Evolutionary conservation across 2,888 invertebrate genomes (phyloP), one percentile per base, ranked within the genome.

Genomic region (Pandemis heparana): DNA sequence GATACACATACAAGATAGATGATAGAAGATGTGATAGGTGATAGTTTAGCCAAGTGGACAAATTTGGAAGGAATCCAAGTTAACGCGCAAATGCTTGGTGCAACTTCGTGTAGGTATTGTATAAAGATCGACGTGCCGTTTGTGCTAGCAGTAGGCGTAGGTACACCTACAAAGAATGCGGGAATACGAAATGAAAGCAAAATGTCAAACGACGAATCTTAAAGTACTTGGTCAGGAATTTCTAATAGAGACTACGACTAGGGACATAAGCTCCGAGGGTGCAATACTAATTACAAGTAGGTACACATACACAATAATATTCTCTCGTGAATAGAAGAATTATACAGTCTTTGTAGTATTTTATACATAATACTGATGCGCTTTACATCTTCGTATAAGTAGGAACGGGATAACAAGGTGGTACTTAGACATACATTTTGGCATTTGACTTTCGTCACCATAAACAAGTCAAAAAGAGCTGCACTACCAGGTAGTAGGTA

Each of bases 191-290:
- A 61, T 10, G 7, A 53, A 51, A 65, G 72, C 51, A 32, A 63
- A 64, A 80, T 84, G 85, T 77, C 82, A 87, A 85, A 88, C 85
- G 86, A 87, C 83, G 88, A 89, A 86, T 88, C 94, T 94, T 94
- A 94, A 85, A 90, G 84, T 94, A 94, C 88, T 94, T 94, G 94
- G 94, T 94, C 94, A 88, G 92, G 94, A 91, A 87, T 86, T 85
- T 89, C 93, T 92, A 92, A 89, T 87, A 93, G 92, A 92, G 82
- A 88, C 91, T 93, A 89, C 82, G 80, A 86, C 90, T 93, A 92
- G 81, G 89, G 92, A 92, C 91, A 89, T 92, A 92, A 94, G 94
- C 94, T 94, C 94, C 87, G 83, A 91, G 89, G 92, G 91, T 92
- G 94, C 92, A 83, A 56, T 87, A 87, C 90, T 90, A 87, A 86